Conservation (phyloP, 1,140 invertebrate species). For the Sinonovacula constricta region DNA sequence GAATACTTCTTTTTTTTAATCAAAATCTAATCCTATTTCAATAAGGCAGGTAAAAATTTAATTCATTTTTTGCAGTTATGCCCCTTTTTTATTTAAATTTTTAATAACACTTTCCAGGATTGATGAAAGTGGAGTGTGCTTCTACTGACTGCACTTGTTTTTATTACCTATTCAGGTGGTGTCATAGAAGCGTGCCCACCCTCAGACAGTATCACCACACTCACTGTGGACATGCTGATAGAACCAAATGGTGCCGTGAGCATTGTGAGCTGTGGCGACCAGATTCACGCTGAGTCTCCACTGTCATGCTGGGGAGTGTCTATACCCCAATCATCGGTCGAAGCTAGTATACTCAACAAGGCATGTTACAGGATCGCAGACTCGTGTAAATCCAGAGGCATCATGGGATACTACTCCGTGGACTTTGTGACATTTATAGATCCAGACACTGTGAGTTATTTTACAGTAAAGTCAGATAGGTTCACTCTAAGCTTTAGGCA, state of each 20-base stretch:
- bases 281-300: conserved; percentile 77
- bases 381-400: conserved; percentile 74
- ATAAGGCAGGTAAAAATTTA: too few species aligned
- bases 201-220: conserved; percentile 75
- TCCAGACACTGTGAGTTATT: conserved; percentile 69
- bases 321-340: conserved; percentile 77
- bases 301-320: conserved; percentile 78
- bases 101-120: too few species aligned
- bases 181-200: conserved; percentile 78
- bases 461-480: not conserved
- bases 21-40: too few species aligned
- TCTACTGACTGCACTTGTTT: too few species aligned
- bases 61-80: too few species aligned
- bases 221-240: conserved; percentile 76
- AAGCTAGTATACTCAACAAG: conserved; percentile 72
- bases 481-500: too few species aligned
- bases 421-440: conserved; percentile 79
- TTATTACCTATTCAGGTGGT: too few species aligned
- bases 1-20: too few species aligned
- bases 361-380: conserved; percentile 73
- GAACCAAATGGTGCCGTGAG: conserved; percentile 73
- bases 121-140: too few species aligned
- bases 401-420: conserved; percentile 76
- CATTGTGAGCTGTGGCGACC: conserved; percentile 75
- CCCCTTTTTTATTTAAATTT: too few species aligned